Evolutionary conservation across 2,797 vertebrate species (phyloP), one percentile per base, ranked within the genome.

Genomic region (Poeciliopsis presidionis): DNA sequence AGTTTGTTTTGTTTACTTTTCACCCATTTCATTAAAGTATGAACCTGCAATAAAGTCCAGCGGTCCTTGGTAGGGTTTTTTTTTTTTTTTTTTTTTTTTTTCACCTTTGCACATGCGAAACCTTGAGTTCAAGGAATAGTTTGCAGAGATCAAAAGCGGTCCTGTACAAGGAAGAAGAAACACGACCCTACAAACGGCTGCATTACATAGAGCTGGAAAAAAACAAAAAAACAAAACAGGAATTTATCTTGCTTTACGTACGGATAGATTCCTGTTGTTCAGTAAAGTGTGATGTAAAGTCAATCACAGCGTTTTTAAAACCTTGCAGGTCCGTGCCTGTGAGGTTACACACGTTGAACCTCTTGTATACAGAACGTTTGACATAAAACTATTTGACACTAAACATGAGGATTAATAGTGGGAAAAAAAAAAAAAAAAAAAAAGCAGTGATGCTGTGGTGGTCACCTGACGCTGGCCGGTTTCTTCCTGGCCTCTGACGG

Each of bases 401-500:
- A 47, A 45, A 30, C 28, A 49, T 14, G 45, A 69, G 30, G n/a
- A 12, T 11, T 43, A 11, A 65, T 63, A 3, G 55, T 5, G 36
- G 5, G 18, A 3, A 22, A 0, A 4, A 47, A 51, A 53, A 8
- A 51, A 2, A 45, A 25, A 28, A 33, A 45, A 25, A 28, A 33
- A 30, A 45, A 30, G 13, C 25, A n/a, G 2, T 70, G 25, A 45
- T n/a, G 41, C 22, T 28, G 45, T 45, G 41, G 2, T 28, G 49
- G 36, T 75, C 57, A 95, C 95, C 94, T 95, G 80, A 78, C 57
- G 72, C 82, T 36, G 3, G 82, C 69, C 5, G 90, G 39, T 82
- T 92, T 96, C 86, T 75, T 95, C 83, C 76, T 90, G 83, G 61
- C 77, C 74, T 94, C 93, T 0, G 87, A 53, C 2, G 79, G 36